Conservation (phyloP, 2,113 vertebrate genomes). For the Otus sunia region DNA sequence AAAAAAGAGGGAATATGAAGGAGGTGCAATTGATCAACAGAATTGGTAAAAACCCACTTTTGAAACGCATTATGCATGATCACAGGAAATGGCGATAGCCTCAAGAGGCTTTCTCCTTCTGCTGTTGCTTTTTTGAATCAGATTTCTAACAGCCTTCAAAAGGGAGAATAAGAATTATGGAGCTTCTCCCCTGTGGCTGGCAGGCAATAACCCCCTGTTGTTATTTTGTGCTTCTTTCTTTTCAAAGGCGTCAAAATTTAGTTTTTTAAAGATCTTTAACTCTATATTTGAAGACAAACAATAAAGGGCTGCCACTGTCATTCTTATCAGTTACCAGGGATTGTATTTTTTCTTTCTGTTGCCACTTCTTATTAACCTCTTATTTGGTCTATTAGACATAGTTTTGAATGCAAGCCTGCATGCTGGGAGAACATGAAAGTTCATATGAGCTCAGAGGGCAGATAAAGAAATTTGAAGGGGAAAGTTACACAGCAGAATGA, state of each 20-base stretch:
- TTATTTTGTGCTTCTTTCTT: slow-evolving; percentile 99
- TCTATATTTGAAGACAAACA: slow-evolving; percentile 97
- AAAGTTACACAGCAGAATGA: slow-evolving; percentile 80
- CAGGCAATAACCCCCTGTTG: slow-evolving; percentile 99
- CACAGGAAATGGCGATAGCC: slow-evolving; percentile 98
- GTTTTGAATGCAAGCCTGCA: slow-evolving; percentile 85
- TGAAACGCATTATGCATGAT: slow-evolving; percentile 99
- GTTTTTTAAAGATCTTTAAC: slow-evolving; percentile 99
- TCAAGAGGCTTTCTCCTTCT: slow-evolving; percentile 92
- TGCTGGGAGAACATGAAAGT: slow-evolving; percentile 89
- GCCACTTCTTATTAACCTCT: slow-evolving; percentile 98
- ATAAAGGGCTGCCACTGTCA: slow-evolving; percentile 95
- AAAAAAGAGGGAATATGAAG: slow-evolving; percentile 82
- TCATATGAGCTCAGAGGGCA: slow-evolving; percentile 87
- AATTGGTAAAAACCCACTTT: slow-evolving; percentile 96
- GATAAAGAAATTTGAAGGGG: slow-evolving; percentile 79
- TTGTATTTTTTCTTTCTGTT: slow-evolving; percentile 87
- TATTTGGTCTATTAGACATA: slow-evolving; percentile 87
- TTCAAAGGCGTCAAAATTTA: slow-evolving; percentile 99
- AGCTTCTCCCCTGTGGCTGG: slow-evolving; percentile 93
- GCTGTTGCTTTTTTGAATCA: slow-evolving; percentile 87
- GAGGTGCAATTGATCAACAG: slow-evolving; percentile 98
- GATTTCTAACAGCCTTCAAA: slow-evolving; percentile 98
- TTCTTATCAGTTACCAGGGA: slow-evolving; percentile 94
- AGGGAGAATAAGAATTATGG: slow-evolving; percentile 97